phyloP scores from a whole-genome alignment of 92 coral and sea anemone species.

The Isaurus tuberculatus region DNA sequence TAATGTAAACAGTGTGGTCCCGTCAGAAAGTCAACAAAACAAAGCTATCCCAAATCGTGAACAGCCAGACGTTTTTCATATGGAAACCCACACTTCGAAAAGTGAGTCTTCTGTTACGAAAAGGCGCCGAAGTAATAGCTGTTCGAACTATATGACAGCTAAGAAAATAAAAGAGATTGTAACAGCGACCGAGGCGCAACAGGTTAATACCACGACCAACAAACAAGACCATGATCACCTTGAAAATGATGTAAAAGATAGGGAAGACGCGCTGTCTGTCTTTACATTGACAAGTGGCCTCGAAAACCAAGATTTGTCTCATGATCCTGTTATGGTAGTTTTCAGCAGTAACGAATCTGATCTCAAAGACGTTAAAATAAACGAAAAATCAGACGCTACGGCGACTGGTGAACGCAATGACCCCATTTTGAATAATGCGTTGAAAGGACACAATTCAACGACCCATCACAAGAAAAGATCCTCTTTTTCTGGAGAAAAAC shows the following conservation, averaged over 20 bases:
- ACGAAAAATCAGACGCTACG: background rate
- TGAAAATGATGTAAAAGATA: background rate
- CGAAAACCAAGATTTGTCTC: background rate
- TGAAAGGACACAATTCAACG: background rate
- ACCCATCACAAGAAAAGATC: slow-evolving; percentile 5
- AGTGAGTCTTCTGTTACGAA: background rate
- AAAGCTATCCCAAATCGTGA: background rate
- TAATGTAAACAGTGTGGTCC: slow-evolving; percentile 15
- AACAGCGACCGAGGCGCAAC: slow-evolving; percentile 15
- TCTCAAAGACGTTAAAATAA: background rate
- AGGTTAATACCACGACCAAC: background rate
- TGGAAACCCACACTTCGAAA: background rate
- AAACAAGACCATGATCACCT: background rate
- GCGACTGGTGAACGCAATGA: background rate
- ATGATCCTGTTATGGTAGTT: background rate
- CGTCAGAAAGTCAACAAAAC: slow-evolving; percentile 20
- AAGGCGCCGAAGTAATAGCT: slow-evolving; percentile 51
- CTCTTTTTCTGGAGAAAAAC: background rate
- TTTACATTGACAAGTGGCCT: background rate
- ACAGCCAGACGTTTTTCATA: background rate
- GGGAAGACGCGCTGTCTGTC: background rate
- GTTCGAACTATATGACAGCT: background rate
- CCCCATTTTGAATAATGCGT: background rate
- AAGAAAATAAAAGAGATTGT: slow-evolving; percentile 31
- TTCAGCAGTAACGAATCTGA: background rate